Conservation (phyloP, 2,113 vertebrate genomes). For the Micromys minutus region DNA sequence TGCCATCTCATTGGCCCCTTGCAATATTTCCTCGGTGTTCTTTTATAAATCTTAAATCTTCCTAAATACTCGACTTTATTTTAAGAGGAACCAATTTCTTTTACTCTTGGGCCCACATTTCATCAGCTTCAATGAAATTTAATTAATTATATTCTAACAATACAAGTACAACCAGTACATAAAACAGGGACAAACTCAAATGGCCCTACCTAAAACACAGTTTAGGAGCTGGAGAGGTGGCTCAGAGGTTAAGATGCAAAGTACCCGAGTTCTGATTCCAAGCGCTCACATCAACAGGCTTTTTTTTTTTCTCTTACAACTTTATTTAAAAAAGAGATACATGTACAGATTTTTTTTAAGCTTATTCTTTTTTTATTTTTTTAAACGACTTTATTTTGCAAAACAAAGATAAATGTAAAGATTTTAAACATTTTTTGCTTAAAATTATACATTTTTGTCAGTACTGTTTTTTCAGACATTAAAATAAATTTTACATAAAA, state of each 20-base stretch:
- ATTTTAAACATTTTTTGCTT: too few species aligned
- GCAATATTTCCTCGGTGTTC: background rate
- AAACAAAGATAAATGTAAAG: too few species aligned
- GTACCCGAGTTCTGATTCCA: background rate
- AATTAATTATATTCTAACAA: slow-evolving; percentile 1
- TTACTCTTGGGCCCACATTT: slow-evolving; percentile 8
- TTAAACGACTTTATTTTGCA: too few species aligned
- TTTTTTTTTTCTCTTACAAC: too few species aligned
- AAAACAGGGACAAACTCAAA: background rate
- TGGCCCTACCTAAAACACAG: background rate
- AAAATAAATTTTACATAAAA: too few species aligned
- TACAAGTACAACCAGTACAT: background rate
- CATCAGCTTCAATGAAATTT: slow-evolving; percentile 8
- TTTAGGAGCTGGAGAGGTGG: background rate
- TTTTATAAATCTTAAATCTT: background rate
- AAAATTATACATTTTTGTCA: too few species aligned
- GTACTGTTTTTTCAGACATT: too few species aligned
- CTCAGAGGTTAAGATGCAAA: background rate
- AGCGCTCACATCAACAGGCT: background rate
- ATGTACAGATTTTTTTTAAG: too few species aligned
- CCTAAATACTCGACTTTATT: slow-evolving; percentile 7
- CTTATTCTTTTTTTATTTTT: too few species aligned
- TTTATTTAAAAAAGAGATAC: too few species aligned
- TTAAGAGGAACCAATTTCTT: slow-evolving; percentile 13
- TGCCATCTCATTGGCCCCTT: background rate